Base-by-base conservation (phyloP, 2,888 invertebrate genomes). In the Callyntrura sp. region DNA sequence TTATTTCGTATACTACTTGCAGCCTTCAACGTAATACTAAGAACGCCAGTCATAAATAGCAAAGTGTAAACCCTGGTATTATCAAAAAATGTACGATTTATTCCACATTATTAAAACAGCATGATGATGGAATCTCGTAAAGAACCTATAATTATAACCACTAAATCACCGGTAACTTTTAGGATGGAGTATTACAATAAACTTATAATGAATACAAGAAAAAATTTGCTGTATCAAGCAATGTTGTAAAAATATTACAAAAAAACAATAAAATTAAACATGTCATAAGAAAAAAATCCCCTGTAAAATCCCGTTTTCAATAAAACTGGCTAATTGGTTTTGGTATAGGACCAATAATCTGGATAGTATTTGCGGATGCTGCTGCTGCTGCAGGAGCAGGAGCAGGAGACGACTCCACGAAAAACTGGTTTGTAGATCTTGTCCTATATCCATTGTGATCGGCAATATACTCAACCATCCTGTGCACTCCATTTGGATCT, bases 401-500 rank as follows among this genome's bases (percentile, higher is more conserved):
- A 57, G 81, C n/a, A 23, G 76, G 89, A 48, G 68, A 48, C 25
- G 62, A 45, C 73, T 81, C 81, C 17, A 85, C 55, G 65, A 82
- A 90, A 76, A 85, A 90, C 87, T 90, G 85, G 82, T 85, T 85
- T 81, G 84, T 85, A 57, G 88, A 90, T 62, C 93, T 94, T 94
- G 94, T 96, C 96, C 96, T 96, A 94, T 96, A 97, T 35, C 97
- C 97, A 4, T 94, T 94, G 12, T 95, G 94, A 94, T 97, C 97
- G 1, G 97, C 96, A 1, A 96, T 94, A 93, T 97, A 97, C 93
- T 95, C 95, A 51, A 96, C 96, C 9, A 96, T 94, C 86, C 96
- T 95, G 0, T 96, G 95, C 76, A 94, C 95, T 0, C 97, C 97
- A 93, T 96, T 95, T 0, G 96, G 95, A 86, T 96, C 96, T 1